These are phyloP conservation scores for Phaenicophaeus curvirostris DNA, from an alignment of 2,797 vertebrate species.

Conservation along the genomic window DNA sequence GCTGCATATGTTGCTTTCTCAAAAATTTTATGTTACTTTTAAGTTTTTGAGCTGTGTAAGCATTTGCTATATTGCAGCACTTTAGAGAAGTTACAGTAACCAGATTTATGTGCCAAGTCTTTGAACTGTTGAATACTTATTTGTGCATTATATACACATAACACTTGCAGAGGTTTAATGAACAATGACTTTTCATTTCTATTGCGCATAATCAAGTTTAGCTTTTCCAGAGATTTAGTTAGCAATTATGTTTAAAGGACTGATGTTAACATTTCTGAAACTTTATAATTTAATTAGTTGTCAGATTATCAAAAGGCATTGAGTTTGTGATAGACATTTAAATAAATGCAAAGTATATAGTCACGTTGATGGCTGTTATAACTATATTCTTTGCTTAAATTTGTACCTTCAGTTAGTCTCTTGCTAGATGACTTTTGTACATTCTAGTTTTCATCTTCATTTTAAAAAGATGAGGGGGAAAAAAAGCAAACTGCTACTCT, in stretches of 20 bases:
- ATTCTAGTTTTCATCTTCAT: constrained; percentile 71
- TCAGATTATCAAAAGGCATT: constrained; percentile 74
- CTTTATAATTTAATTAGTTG: constrained; percentile 77
- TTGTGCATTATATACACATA: constrained; percentile 62
- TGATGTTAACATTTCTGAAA: constrained; percentile 70
- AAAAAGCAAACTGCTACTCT: constrained; percentile 72
- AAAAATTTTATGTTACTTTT: neutral
- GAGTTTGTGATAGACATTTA: constrained; percentile 72
- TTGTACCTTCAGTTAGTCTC: constrained; percentile 69
- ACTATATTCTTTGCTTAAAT: constrained; percentile 72
- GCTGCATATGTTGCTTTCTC: neutral
- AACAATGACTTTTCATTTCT: constrained; percentile 65
- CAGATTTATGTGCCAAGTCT: constrained; percentile 9
- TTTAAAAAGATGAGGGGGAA: constrained; percentile 70
- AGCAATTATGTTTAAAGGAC: constrained; percentile 67
- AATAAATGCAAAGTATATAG: constrained; percentile 73
- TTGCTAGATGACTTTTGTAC: constrained; percentile 73
- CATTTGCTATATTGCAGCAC: neutral
- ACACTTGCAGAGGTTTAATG: constrained; percentile 69
- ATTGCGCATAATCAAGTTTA: constrained; percentile 60
- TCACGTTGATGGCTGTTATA: constrained; percentile 61
- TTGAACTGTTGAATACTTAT: constrained; percentile 56
- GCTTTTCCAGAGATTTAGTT: constrained; percentile 69
- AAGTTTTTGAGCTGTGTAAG: neutral
- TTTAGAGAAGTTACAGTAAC: constrained; percentile 5